phyloP scores from a whole-genome alignment of 2,113 vertebrate species.

The Rostratula benghalensis region DNA sequence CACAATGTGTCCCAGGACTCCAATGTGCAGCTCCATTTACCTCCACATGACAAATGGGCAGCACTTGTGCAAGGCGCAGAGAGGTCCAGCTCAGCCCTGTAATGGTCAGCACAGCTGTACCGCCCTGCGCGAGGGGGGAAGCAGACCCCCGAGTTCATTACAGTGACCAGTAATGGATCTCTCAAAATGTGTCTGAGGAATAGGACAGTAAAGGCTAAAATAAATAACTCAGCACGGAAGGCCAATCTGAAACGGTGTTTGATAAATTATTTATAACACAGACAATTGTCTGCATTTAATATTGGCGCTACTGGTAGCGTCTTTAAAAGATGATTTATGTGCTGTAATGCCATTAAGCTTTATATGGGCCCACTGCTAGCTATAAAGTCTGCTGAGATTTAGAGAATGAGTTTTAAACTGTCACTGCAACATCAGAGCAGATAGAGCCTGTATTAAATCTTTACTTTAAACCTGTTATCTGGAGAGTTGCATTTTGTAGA shows the following conservation, averaged over 20 bases:
- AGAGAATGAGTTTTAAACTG: slow-evolving; percentile 96
- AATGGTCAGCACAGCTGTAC: slow-evolving; percentile 90
- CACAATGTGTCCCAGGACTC: slow-evolving; percentile 83
- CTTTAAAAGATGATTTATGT: slow-evolving; percentile 99
- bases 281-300: slow-evolving; percentile 97
- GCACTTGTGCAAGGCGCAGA: slow-evolving; percentile 80
- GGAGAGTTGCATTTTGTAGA: slow-evolving; percentile 90
- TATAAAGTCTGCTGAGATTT: slow-evolving; percentile 92
- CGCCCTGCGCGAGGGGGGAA: slow-evolving; percentile 77
- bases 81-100: slow-evolving; percentile 77
- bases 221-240: slow-evolving; percentile 86
- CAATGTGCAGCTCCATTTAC: slow-evolving; percentile 89
- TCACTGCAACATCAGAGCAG: slow-evolving; percentile 85
- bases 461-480: slow-evolving; percentile 89
- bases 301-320: slow-evolving; percentile 89
- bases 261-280: slow-evolving; percentile 99
- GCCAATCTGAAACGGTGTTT: slow-evolving; percentile 85
- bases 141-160: slow-evolving; percentile 87
- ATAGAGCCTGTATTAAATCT: slow-evolving; percentile 88
- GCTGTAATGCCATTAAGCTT: slow-evolving; percentile 92
- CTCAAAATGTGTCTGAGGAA: slow-evolving; percentile 89
- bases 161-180: slow-evolving; percentile 88
- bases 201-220: slow-evolving; percentile 86
- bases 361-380: slow-evolving; percentile 90
- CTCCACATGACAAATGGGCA: slow-evolving; percentile 90